Percentiles rank a stretch among this genome's conserved stretches.
Conservation (phyloP, 2,113 vertebrate species). For the Xiphophorus hellerii region DNA sequence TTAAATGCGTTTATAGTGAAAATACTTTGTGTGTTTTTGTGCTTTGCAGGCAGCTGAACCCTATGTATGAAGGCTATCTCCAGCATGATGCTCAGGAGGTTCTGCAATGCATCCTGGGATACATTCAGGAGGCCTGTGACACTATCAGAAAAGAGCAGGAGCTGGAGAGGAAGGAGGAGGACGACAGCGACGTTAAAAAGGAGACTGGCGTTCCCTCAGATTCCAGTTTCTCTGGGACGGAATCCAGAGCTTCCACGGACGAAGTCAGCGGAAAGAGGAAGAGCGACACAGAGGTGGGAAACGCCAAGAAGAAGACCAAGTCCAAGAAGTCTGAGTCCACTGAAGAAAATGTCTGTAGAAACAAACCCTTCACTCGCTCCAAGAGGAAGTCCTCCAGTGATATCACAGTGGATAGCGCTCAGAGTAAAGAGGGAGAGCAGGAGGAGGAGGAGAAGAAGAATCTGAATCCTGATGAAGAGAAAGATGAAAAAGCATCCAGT, state of each 20-base stretch:
- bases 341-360: conserved; percentile 66
- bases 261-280: conserved; percentile 89
- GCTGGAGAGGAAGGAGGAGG: conserved; percentile 35
- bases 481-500: conserved; percentile 33
- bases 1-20: no score
- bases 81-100: conserved; percentile 99
- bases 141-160: conserved; percentile 88
- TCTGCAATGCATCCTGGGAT: conserved; percentile 94
- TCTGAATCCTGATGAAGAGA: conserved; percentile 7
- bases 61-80: conserved; percentile 98
- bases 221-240: background rate
- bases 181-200: background rate
- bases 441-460: conserved; percentile 2
- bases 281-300: conserved; percentile 90
- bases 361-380: conserved; percentile 85
- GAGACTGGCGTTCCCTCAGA: background rate
- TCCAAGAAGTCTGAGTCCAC: conserved; percentile 73
- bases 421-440: conserved; percentile 22
- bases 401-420: conserved; percentile 20
- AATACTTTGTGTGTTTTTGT: no score
- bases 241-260: conserved; percentile 18
- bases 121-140: conserved; percentile 94
- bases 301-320: conserved; percentile 93
- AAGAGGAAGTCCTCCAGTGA: conserved; percentile 89
- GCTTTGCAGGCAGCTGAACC: conserved; percentile 90